Evolutionary conservation across 2,888 invertebrate genomes (phyloP), one percentile per base, ranked within the genome.

Genomic region (Eubasilissa splendida): DNA sequence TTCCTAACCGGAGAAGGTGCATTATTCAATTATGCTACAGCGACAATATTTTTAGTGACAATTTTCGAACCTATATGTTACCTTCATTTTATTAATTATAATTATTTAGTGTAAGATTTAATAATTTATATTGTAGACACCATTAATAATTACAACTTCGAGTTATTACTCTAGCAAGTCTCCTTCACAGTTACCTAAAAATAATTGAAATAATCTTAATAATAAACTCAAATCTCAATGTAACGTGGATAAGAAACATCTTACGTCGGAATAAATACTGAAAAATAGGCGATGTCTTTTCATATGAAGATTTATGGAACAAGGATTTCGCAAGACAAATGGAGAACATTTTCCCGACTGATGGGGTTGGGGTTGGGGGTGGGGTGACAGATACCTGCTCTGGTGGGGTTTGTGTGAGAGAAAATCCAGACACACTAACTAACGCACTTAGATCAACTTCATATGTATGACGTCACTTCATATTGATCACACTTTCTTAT

Each of bases 271-370:
- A 71, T 59, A 71, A 71, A 82, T 80, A 78, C 80, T 82, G 82
- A 82, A 82, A 82, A 80, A 82, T 82, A 80, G 78, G 78, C 63
- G 66, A 68, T 82, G 76, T 82, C 82, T 68, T 76, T 75, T 76
- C 76, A 80, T 80, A 82, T 82, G 82, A 82, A 82, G 82, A 82
- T 82, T 80, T 82, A 82, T 82, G 76, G 80, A 54, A 50, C 60
- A 59, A 78, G 80, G 80, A 82, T 82, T 78, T 77, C 42, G 58
- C 22, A 75, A 82, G 82, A 82, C 82, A 82, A 82, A 82, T 82
- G 82, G 80, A 76, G 80, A 73, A 56, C 68, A 80, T 66, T 42
- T 66, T 42, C 66, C 66, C 50, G 11, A 42, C n/a, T 31, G 33
- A n/a, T 33, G 66, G 42, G 33, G 50, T 42, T 42, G 52, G 66